Conservation (phyloP, 2,888 invertebrate genomes). For the Anodontia alba region DNA sequence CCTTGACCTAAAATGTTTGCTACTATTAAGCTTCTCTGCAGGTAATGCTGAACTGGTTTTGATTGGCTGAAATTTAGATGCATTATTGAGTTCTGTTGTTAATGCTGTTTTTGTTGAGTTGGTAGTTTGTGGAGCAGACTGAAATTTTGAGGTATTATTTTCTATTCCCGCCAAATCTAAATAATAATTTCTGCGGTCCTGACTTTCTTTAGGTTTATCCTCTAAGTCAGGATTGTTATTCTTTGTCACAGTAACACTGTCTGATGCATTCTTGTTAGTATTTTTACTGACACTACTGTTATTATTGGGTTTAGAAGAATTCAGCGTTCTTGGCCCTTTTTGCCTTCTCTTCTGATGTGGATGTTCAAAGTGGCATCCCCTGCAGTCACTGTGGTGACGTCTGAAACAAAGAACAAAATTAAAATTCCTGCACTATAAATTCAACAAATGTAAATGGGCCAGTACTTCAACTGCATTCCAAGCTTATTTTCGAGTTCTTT, state of each 20-base stretch:
- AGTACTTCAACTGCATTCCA: neutral
- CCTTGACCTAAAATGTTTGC: constrained; percentile 85
- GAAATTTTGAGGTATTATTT: constrained; percentile 78
- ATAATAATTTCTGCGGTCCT: constrained; percentile 83
- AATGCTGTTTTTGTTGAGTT: constrained; percentile 54
- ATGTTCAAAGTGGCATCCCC: constrained; percentile 67
- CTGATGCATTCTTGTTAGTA: constrained; percentile 29
- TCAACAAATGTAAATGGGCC: neutral
- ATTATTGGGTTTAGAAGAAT: constrained; percentile 51
- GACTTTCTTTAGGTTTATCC: constrained; percentile 73
- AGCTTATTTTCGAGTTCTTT: too few species aligned
- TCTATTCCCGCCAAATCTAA: constrained; percentile 84
- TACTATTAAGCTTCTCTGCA: constrained; percentile 58
- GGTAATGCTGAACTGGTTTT: constrained; percentile 69
- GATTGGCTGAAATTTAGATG: constrained; percentile 51
- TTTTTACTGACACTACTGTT: constrained; percentile 30
- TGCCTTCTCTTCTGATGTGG: constrained; percentile 74
- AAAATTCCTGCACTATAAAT: too few species aligned
- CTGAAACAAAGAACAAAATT: constrained; percentile 61
- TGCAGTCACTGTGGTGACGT: constrained; percentile 79
- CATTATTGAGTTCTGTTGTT: constrained; percentile 57
- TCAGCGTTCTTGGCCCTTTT: constrained; percentile 56
- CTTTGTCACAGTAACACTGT: constrained; percentile 38
- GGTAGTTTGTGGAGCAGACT: constrained; percentile 47
- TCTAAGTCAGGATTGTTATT: constrained; percentile 51